Evolutionary conservation across 2,888 invertebrate genomes (phyloP), one percentile per base, ranked within the genome.

Genomic region (Poecilobothrus nobilitatus): DNA sequence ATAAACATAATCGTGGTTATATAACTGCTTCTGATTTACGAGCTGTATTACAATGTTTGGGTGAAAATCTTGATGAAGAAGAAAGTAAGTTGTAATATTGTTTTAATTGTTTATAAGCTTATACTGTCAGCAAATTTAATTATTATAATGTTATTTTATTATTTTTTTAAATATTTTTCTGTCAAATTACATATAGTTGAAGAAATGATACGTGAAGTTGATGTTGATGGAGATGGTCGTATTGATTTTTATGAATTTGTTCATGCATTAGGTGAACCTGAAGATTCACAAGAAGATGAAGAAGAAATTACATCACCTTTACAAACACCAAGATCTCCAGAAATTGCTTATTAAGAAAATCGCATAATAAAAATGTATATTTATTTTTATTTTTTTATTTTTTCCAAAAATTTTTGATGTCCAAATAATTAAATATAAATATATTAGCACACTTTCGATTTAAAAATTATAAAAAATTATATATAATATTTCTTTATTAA

Each of bases 141-240:
- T 4, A 27, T 27, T 5, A n/a, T n/a, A 65, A 64, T 4, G 27
- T 65, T 37, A 21, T 34, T 65, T 41, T 18, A 15, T 44, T 44
- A 3, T 44, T 7, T 12, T 44, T 44, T 44, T 41, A 3, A 34
- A 21, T 66, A 15, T 53, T 27, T 22, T 44, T 66, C n/a, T n/a
- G n/a, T n/a, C n/a, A 6, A 66, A 53, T 66, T 21, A 37, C 33
- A 12, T 70, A 86, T 83, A 95, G 95, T 95, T 82, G 95, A 95
- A 81, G 95, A 95, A 79, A 95, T 96, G 95, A 95, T 96, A 77
- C 94, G 94, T 78, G 95, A 95, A 83, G 95, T 95, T 9, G 95
- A 96, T 78, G 92, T 95, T 2, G 94, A 96, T 79, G 95, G 95
- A 1, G 95, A 95, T 79, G 95, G 95, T 2, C 87, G 94, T 73